phyloP scores from a whole-genome alignment of 2,113 vertebrate genomes.

The Urocitellus parryii region DNA sequence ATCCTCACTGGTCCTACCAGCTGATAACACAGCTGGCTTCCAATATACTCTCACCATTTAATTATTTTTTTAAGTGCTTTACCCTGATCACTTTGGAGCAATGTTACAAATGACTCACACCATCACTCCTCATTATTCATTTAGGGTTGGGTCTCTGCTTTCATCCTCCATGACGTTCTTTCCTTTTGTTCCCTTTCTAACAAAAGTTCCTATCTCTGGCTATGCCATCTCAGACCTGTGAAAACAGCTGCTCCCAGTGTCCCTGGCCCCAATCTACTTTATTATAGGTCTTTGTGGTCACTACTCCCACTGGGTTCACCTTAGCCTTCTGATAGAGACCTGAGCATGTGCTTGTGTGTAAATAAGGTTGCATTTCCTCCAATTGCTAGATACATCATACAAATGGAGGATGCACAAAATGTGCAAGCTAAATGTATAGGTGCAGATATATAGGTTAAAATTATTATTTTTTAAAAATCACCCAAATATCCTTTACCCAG shows the following conservation, averaged over 20 bases:
- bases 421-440: background rate
- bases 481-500: background rate
- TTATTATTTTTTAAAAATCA: background rate
- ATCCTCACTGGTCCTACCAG: background rate
- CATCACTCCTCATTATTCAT: background rate
- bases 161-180: background rate
- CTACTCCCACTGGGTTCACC: background rate
- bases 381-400: too few relatives aligned
- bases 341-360: background rate
- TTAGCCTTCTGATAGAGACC: background rate
- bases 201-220: background rate
- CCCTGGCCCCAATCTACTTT: background rate
- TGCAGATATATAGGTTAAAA: background rate
- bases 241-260: background rate
- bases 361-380: background rate
- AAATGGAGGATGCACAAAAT: background rate
- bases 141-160: background rate
- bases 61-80: background rate
- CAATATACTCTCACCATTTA: background rate
- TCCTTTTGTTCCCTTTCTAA: background rate
- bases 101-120: background rate
- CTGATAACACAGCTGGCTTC: background rate
- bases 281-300: background rate
- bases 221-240: background rate
- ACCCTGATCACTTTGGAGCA: background rate